Percentiles rank a stretch among this genome's conserved stretches.
phyloP scores from a whole-genome alignment of 1,140 invertebrate genomes.

The Aphelenchoides avenae region DNA sequence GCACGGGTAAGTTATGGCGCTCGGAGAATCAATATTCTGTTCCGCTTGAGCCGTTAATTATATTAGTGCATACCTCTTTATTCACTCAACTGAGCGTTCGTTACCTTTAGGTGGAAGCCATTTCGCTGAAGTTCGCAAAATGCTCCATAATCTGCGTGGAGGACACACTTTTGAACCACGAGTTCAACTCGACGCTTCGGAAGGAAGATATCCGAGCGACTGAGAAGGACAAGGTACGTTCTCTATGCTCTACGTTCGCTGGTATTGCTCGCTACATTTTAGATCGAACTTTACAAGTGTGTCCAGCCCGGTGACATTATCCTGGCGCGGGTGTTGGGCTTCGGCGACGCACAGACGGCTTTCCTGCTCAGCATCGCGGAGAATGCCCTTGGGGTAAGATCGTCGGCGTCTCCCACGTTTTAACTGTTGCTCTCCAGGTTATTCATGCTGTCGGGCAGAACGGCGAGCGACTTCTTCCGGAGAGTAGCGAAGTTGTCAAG shows the following conservation, averaged over 20 bases:
- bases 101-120: conserved; percentile 29
- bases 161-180: conserved; percentile 33
- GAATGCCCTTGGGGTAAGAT: conserved; percentile 40
- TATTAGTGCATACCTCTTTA: too few relatives aligned
- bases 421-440: too few relatives aligned
- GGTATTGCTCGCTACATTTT: conserved; percentile 3
- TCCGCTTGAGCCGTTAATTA: background rate
- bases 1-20: conserved; percentile 21
- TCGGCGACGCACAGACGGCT: conserved; percentile 45
- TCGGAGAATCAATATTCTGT: background rate
- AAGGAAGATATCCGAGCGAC: conserved; percentile 45
- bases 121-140: conserved; percentile 36
- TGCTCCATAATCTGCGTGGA: conserved; percentile 49
- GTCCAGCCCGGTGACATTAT: conserved; percentile 49
- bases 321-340: conserved; percentile 42
- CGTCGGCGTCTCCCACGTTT: too few relatives aligned
- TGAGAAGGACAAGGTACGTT: conserved; percentile 45
- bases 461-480: conserved; percentile 35
- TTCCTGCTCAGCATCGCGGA: conserved; percentile 43
- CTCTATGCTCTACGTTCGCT: background rate
- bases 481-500: conserved; percentile 25
- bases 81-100: too few relatives aligned
- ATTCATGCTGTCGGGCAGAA: too few relatives aligned
- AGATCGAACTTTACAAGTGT: conserved; percentile 36
- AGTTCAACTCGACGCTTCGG: conserved; percentile 41